Conservation (phyloP, 1,140 invertebrate species). For the Drosophila subobscura region DNA sequence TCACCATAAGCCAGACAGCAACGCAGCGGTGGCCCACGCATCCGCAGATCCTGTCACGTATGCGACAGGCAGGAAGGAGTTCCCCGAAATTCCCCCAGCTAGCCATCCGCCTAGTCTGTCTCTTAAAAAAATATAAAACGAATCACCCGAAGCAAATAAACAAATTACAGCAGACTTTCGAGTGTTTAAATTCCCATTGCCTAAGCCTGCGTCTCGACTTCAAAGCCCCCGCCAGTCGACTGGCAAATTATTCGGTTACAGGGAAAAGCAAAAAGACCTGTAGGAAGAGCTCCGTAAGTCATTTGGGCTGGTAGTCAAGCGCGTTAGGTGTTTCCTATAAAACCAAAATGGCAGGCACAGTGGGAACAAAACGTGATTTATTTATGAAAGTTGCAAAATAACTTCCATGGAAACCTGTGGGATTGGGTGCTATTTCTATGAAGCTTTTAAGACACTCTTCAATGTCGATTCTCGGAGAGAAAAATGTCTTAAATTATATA, state of each 20-base stretch:
- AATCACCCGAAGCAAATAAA: conserved; percentile 42
- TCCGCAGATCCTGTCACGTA: conserved; percentile 31
- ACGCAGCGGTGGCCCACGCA: neutral
- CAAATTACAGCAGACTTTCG: conserved; percentile 39
- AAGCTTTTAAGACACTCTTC: neutral
- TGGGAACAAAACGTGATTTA: neutral
- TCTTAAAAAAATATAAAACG: too few relatives aligned
- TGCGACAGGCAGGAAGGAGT: conserved; percentile 16
- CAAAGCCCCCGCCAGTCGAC: conserved; percentile 28
- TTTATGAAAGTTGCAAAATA: neutral
- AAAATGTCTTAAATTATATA: too few relatives aligned
- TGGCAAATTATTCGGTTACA: conserved; percentile 49
- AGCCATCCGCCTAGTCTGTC: conserved; percentile 17
- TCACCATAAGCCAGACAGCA: too few relatives aligned
- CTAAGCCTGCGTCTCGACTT: conserved; percentile 15
- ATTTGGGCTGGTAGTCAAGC: conserved; percentile 19
- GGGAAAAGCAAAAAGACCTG: conserved; percentile 2
- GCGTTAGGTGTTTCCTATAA: conserved; percentile 5
- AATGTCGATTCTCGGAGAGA: too few relatives aligned
- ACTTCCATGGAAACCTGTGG: too few relatives aligned
- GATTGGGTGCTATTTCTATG: too few relatives aligned
- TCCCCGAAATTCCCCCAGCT: neutral
- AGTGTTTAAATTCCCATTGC: conserved; percentile 17
- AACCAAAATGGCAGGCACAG: neutral
- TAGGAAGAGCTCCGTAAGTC: conserved; percentile 27